Evolutionary conservation across 64 coral and sea anemone genomes (phyloP), one percentile per base, ranked within the genome.

Genomic region (Hydrozoanthus tunicans): DNA sequence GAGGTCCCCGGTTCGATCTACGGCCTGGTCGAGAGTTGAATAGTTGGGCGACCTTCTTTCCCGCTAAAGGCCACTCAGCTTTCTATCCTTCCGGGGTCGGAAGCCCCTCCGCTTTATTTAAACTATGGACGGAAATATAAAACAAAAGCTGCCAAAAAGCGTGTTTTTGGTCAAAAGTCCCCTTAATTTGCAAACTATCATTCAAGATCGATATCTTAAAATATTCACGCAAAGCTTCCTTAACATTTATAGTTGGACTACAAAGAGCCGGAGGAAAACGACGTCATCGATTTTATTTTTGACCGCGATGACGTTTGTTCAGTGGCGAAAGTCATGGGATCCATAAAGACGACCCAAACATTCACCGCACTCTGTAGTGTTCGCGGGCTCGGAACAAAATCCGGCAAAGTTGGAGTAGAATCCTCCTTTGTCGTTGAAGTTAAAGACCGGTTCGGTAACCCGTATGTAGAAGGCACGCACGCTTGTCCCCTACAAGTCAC

Each of bases 361-460:
- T 96, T 96, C 25, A 84, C 92, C 55, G 92, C 95, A 6, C 64
- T 83, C 8, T 96, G 95, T 25, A 79, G 4, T 52, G 83, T 78
- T 24, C 80, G 65, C 11, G 92, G 95, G 26, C 89, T 96, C 76
- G 95, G 95, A 68, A 89, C 91, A 9, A 94, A 91, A 63, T 94
- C 95, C 17, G 95, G 95, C 7, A 96, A 96, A 91, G 95, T 96
- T 58, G 95, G 95, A 55, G 95, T 96, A 3, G 95, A 96, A 43
- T 94, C 95, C 5, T 80, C 82, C 1, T 96, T 96, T 43, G 59
- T 77, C 7, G 88, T 96, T 1, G 81, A 86, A 23, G 73, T 90
- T 11, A 96, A 96, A 91, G 95, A 96, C 55, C 92, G 95, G 24
- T 96, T 94, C 59, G 92, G 95, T 17, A 93, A 94, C 56, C 59